Percentiles rank a stretch among this genome's conserved stretches.
Evolutionary conservation across 2,113 vertebrate genomes (phyloP).

Genomic region (Gila orcuttii): DNA sequence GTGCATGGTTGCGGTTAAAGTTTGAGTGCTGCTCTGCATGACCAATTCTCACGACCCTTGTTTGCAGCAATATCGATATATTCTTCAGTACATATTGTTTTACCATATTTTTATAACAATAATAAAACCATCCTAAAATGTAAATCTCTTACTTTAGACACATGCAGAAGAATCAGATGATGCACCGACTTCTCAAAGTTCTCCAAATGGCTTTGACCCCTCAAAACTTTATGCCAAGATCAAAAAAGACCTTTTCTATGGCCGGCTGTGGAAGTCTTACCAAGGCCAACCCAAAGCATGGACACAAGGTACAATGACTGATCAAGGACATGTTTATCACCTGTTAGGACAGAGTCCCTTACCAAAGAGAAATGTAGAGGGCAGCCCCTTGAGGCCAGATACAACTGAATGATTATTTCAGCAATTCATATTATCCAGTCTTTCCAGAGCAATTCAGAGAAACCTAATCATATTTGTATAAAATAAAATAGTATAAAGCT

Average conservation of each 20-base stretch:
- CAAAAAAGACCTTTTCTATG: conserved; percentile 64
- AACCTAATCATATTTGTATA: background rate
- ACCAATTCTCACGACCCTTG: background rate
- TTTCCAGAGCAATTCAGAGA: background rate
- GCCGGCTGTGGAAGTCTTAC: conserved; percentile 65
- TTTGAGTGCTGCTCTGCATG: background rate
- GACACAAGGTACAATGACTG: conserved; percentile 21
- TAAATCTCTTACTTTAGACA: conserved; percentile 38
- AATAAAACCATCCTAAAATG: background rate
- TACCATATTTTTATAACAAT: background rate
- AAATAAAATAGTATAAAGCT: background rate
- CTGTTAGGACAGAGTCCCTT: conserved; percentile 42
- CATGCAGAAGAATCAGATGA: conserved; percentile 35
- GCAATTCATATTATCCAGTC: background rate
- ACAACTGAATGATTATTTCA: background rate
- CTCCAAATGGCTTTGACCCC: conserved; percentile 57
- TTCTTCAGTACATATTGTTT: background rate
- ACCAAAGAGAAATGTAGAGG: conserved; percentile 38
- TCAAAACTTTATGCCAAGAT: conserved; percentile 65
- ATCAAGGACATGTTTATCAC: conserved; percentile 50
- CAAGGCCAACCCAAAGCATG: conserved; percentile 48
- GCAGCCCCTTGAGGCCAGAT: conserved; percentile 15
- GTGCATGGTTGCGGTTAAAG: conserved; percentile 11
- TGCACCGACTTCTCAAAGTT: background rate
- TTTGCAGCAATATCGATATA: background rate